A percentile compares a stretch with the other conserved stretches of the same genome.
Conservation (phyloP, 2,888 invertebrate genomes). For the Rutpela maculata region DNA sequence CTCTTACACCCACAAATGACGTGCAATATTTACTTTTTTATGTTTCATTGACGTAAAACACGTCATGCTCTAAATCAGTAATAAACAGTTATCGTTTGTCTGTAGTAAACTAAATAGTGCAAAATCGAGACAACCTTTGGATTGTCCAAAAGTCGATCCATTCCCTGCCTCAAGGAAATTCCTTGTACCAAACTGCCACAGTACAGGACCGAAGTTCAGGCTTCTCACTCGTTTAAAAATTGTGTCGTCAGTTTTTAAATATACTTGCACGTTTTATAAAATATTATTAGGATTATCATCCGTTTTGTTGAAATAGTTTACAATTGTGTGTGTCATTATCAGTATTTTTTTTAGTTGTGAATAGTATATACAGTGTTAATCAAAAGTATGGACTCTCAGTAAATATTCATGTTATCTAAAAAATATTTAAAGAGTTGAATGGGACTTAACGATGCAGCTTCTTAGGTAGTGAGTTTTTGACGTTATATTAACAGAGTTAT, state of each 20-base stretch:
- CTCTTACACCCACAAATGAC: slow-evolving; percentile 18
- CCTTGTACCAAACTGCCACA: slow-evolving; percentile 14
- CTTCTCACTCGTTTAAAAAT: slow-evolving; percentile 5
- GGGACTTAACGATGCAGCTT: no score
- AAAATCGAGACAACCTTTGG: slow-evolving; percentile 46
- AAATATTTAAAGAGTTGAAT: no score
- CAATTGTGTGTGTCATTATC: no score
- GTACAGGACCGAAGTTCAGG: slow-evolving; percentile 1
- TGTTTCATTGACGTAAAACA: slow-evolving; percentile 19
- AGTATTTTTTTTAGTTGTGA: no score
- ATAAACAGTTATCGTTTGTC: slow-evolving; percentile 27
- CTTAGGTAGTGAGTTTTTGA: no score
- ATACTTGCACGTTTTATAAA: no score
- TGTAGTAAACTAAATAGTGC: slow-evolving; percentile 20
- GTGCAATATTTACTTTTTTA: slow-evolving; percentile 18
- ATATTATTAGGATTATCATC: no score
- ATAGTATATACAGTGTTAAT: no score
- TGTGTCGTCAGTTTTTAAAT: not conserved
- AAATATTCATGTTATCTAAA: no score
- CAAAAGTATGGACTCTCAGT: no score
- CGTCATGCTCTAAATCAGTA: slow-evolving; percentile 12
- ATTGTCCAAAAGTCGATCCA: slow-evolving; percentile 54
- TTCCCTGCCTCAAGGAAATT: slow-evolving; percentile 32
- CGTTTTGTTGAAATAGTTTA: no score
- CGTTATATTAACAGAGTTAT: no score